Percentiles rank a stretch among this genome's conserved stretches.
These are phyloP conservation scores for Nebria brevicollis DNA, from an alignment of 2,888 invertebrate species.

Conservation along the genomic window DNA sequence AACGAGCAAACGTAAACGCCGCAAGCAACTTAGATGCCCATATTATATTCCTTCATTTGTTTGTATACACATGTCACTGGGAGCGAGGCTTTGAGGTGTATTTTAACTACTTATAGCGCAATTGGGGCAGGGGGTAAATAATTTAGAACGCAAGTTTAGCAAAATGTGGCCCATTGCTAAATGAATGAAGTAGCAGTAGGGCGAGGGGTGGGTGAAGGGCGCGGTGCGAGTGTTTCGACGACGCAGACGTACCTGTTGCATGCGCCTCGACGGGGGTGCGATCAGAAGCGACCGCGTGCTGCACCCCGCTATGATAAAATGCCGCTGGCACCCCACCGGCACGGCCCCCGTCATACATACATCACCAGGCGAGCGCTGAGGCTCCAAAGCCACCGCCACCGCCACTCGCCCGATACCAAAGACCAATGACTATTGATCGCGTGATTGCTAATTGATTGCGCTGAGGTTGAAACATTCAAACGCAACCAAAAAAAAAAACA, in stretches of 20 bases:
- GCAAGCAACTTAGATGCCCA: background rate
- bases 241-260: constrained; percentile 20
- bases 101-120: too few relatives aligned
- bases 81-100: too few relatives aligned
- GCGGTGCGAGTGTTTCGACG: background rate
- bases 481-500: too few relatives aligned
- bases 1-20: background rate
- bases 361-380: background rate
- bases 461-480: background rate
- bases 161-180: background rate
- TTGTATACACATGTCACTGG: too few relatives aligned
- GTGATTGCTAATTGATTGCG: constrained; percentile 19
- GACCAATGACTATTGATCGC: constrained; percentile 7
- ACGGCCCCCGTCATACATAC: constrained; percentile 12
- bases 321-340: background rate
- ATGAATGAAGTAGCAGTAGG: background rate
- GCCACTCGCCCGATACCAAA: background rate
- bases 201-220: background rate
- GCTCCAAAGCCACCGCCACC: background rate
- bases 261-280: constrained; percentile 10
- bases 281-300: background rate
- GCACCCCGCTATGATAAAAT: constrained; percentile 19
- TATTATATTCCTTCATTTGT: too few relatives aligned
- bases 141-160: too few relatives aligned
- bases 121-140: too few relatives aligned